Percentiles rank a stretch among this genome's conserved stretches.
Conservation (phyloP, 2,888 invertebrate genomes). For the Entomobrya multifasciata region DNA sequence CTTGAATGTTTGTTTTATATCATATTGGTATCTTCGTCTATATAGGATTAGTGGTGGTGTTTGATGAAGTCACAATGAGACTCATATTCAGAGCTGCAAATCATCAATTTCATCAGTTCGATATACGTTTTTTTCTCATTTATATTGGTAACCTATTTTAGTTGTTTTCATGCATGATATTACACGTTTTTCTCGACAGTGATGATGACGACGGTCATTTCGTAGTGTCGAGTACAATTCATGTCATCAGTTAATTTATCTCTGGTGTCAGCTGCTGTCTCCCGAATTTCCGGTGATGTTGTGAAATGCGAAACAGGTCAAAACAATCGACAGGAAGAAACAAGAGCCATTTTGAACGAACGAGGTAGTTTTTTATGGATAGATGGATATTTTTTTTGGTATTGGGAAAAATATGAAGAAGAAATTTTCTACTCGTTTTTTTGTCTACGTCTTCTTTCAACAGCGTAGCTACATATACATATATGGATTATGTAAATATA, state of each 20-base stretch:
- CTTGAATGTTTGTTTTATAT: constrained; percentile 2
- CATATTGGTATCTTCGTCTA: constrained; percentile 17
- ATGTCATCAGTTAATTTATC: constrained; percentile 54
- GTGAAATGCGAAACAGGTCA: constrained; percentile 56
- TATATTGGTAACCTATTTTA: constrained; percentile 49
- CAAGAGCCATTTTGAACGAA: constrained; percentile 35
- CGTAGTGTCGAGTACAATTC: constrained; percentile 32
- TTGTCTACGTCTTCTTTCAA: constrained; percentile 20
- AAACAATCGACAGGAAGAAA: constrained; percentile 51
- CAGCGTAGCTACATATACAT: neutral
- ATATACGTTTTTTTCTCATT: constrained; percentile 1
- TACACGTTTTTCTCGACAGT: neutral
- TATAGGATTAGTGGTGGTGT: constrained; percentile 49
- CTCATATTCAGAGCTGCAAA: constrained; percentile 53
- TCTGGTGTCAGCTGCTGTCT: constrained; percentile 64
- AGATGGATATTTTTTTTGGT: neutral
- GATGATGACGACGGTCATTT: neutral
- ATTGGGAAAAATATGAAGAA: constrained; percentile 25
- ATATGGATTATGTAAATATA: neutral
- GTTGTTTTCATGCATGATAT: neutral
- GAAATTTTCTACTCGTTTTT: constrained; percentile 42
- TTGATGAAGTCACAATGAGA: constrained; percentile 43
- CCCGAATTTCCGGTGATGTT: constrained; percentile 61
- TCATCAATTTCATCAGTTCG: constrained; percentile 39
- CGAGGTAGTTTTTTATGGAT: constrained; percentile 14